A percentile compares a stretch with the other conserved stretches of the same genome.
phyloP scores from a whole-genome alignment of 2,888 invertebrate genomes.

The Chymomyza caudatula region DNA sequence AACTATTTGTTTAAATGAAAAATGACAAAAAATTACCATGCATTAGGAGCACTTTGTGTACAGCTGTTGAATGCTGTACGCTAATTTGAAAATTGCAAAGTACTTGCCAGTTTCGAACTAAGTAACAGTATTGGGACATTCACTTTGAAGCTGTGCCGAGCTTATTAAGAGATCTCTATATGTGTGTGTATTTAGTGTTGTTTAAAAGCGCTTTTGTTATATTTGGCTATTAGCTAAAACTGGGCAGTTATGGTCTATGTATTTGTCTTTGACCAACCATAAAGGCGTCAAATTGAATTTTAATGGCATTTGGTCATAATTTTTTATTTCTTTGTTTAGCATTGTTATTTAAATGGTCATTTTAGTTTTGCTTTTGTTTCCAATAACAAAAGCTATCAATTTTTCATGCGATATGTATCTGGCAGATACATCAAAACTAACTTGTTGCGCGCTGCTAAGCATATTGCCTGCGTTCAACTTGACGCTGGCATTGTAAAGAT shows the following conservation, averaged over 20 bases:
- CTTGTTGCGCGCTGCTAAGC: conserved; percentile 23
- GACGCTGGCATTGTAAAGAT: conserved; percentile 32
- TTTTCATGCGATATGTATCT: conserved; percentile 57
- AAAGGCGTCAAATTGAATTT: conserved; percentile 54
- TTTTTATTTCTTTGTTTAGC: conserved; percentile 39
- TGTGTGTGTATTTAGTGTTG: background rate
- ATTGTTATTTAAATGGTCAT: conserved; percentile 63
- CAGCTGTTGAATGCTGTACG: background rate
- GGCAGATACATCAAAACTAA: conserved; percentile 55
- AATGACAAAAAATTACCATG: conserved; percentile 15
- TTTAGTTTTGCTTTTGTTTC: conserved; percentile 55
- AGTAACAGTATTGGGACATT: background rate
- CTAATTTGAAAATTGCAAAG: conserved; percentile 27
- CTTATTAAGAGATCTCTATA: background rate
- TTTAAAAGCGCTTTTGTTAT: background rate
- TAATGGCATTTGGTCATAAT: conserved; percentile 51
- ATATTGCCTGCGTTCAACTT: conserved; percentile 14
- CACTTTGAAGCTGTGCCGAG: background rate
- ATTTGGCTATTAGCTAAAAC: background rate
- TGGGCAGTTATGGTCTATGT: conserved; percentile 7
- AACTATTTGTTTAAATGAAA: conserved; percentile 34
- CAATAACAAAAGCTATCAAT: conserved; percentile 54
- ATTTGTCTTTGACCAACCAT: conserved; percentile 53
- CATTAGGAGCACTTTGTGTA: background rate
- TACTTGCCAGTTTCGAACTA: background rate